Percentiles rank a stretch among this genome's conserved stretches.
These are phyloP conservation scores for Hipposideros armiger DNA, from an alignment of 2,113 vertebrate genomes.

Conservation along the genomic window DNA sequence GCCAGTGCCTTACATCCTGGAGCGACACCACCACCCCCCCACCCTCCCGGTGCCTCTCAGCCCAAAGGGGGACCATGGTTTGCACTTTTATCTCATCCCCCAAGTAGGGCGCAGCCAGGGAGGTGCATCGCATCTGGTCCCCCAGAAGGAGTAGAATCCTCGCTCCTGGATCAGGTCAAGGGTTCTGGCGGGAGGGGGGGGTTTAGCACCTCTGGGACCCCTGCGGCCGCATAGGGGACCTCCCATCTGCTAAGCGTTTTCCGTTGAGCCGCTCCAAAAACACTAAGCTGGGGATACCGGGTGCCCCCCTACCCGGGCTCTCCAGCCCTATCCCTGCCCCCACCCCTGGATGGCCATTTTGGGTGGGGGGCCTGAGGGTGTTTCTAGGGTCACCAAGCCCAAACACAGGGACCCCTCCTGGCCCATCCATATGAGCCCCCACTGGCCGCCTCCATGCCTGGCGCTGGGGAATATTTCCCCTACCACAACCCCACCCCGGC, in stretches of 20 bases:
- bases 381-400: background rate
- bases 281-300: constrained; percentile 74
- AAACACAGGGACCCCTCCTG: background rate
- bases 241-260: constrained; percentile 66
- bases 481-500: background rate
- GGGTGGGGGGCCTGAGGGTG: background rate
- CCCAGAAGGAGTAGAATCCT: constrained; percentile 54
- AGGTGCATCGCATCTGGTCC: background rate
- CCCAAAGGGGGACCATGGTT: constrained; percentile 48
- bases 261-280: constrained; percentile 78
- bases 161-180: background rate
- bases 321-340: background rate
- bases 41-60: constrained; percentile 50
- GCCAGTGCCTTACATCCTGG: constrained; percentile 87
- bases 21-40: constrained; percentile 53
- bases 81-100: constrained; percentile 74
- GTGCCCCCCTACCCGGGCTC: background rate
- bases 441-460: background rate
- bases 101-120: constrained; percentile 33
- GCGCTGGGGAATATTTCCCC: constrained; percentile 9
- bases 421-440: background rate
- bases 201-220: background rate
- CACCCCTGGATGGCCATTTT: background rate
- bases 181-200: background rate
- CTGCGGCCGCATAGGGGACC: background rate